phyloP scores from a whole-genome alignment of 2,888 invertebrate genomes.

The Seladonia tumulorum region DNA sequence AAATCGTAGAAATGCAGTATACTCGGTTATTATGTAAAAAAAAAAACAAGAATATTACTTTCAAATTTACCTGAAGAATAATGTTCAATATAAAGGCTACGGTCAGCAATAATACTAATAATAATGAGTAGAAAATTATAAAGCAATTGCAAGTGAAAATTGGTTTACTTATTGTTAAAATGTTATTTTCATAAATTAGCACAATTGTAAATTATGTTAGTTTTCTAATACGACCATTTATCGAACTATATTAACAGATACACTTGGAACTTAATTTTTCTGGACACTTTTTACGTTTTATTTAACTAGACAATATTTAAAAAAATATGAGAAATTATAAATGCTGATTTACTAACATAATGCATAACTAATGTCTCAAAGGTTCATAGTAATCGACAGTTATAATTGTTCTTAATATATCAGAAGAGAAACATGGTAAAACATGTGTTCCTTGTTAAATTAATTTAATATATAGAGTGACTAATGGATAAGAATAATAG shows the following conservation, averaged over 20 bases:
- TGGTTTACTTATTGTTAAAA: constrained; percentile 33
- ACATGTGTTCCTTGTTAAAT: too few relatives aligned
- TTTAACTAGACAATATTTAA: neutral
- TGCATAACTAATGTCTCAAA: neutral
- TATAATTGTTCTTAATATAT: neutral
- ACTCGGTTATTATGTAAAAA: constrained; percentile 74
- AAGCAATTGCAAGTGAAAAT: neutral
- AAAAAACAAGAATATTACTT: constrained; percentile 63
- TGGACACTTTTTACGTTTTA: neutral
- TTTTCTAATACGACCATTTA: neutral
- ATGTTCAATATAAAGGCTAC: neutral
- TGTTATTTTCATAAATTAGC: neutral
- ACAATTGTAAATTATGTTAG: neutral
- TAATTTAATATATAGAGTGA: too few relatives aligned
- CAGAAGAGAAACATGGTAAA: too few relatives aligned
- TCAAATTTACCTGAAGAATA: neutral
- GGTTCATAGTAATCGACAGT: neutral
- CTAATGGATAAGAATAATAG: too few relatives aligned
- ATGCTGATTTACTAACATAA: neutral
- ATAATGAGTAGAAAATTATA: neutral
- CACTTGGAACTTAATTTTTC: neutral
- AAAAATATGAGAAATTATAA: neutral
- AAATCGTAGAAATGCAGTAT: constrained; percentile 64
- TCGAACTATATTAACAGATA: neutral
- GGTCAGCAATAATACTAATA: neutral